phyloP scores from a whole-genome alignment of 2,888 invertebrate species.

The Chloroclystis v-ata region DNA sequence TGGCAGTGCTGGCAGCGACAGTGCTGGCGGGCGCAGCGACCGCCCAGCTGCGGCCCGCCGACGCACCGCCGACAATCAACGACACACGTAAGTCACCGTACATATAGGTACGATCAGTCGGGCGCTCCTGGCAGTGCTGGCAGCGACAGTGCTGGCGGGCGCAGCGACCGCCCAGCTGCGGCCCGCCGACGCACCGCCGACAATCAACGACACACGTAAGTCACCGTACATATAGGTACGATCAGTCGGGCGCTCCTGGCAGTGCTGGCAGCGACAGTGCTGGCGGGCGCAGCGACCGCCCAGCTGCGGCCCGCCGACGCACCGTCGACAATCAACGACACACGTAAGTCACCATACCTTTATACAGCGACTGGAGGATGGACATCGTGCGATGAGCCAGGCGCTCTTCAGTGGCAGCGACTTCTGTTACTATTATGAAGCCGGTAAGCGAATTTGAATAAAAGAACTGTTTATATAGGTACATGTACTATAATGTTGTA shows the following conservation, averaged over 20 bases:
- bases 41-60: constrained; percentile 66
- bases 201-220: constrained; percentile 71
- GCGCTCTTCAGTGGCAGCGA: constrained; percentile 58
- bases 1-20: constrained; percentile 61
- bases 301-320: constrained; percentile 70
- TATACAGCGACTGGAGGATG: constrained; percentile 48
- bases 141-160: too few relatives aligned
- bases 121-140: constrained; percentile 56
- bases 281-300: constrained; percentile 50
- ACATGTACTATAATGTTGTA: too few relatives aligned
- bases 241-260: constrained; percentile 61
- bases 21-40: too few relatives aligned
- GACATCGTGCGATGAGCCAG: constrained; percentile 62
- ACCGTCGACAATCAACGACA: constrained; percentile 63
- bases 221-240: constrained; percentile 35
- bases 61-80: constrained; percentile 64
- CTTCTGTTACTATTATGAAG: too few relatives aligned
- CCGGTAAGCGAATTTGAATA: too few relatives aligned
- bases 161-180: constrained; percentile 59
- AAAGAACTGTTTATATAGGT: too few relatives aligned
- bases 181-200: constrained; percentile 66
- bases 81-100: constrained; percentile 59
- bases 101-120: constrained; percentile 55
- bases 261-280: constrained; percentile 55
- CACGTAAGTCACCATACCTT: constrained; percentile 61